Percentiles rank a stretch among this genome's conserved stretches.
These are phyloP conservation scores for Aphelinus atriplicis DNA, from an alignment of 1,140 invertebrate genomes.

Conservation along the genomic window DNA sequence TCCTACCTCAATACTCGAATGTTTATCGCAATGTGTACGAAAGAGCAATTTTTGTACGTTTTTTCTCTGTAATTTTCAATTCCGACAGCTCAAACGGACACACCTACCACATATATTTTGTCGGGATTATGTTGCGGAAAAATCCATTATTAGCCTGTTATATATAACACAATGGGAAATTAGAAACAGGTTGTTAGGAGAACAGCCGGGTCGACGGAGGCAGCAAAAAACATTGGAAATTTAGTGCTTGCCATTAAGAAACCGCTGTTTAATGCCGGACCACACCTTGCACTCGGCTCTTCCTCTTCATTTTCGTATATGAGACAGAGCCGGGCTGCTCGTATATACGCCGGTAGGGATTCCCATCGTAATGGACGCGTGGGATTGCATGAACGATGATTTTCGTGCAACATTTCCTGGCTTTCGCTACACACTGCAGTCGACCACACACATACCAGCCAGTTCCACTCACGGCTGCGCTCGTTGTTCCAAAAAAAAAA, in stretches of 20 bases:
- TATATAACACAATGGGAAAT: conserved; percentile 34
- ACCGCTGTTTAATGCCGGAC: conserved; percentile 27
- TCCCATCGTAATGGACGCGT: conserved; percentile 50
- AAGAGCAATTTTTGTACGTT: too few relatives aligned
- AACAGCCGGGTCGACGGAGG: neutral
- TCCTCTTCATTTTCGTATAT: conserved; percentile 26
- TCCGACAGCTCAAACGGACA: too few relatives aligned
- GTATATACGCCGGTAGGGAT: conserved; percentile 33
- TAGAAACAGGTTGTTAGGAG: conserved; percentile 35
- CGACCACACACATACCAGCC: conserved; percentile 33
- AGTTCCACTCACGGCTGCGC: neutral
- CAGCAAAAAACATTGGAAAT: conserved; percentile 17
- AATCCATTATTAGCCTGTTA: neutral
- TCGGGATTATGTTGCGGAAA: neutral
- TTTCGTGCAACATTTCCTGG: conserved; percentile 51
- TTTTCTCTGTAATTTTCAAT: too few relatives aligned
- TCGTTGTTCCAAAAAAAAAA: neutral
- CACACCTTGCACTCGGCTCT: conserved; percentile 32
- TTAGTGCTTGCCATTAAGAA: conserved; percentile 36
- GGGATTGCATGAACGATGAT: conserved; percentile 56
- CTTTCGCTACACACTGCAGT: conserved; percentile 7
- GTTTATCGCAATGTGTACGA: too few relatives aligned
- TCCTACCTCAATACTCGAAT: too few relatives aligned
- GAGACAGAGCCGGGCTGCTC: neutral
- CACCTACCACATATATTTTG: too few relatives aligned